Evolutionary conservation across 2,888 invertebrate species (phyloP).

Genomic region (Ochlodes sylvanus): DNA sequence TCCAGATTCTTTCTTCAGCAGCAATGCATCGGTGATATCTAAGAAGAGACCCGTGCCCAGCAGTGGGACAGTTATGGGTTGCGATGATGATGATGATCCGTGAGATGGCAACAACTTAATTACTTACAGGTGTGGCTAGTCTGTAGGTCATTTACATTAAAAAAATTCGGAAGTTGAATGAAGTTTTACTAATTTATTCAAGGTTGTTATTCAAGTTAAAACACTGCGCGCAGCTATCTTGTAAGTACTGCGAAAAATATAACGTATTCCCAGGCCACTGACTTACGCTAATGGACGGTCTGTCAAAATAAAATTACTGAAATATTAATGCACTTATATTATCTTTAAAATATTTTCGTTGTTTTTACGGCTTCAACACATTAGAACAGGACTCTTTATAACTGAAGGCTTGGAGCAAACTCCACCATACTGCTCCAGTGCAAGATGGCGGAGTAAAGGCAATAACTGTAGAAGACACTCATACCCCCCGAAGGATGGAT

Average conservation of each 20-base stretch:
- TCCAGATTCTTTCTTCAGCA: too few species aligned
- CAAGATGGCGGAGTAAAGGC: too few species aligned
- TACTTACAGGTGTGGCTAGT: too few species aligned
- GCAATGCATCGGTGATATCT: too few species aligned
- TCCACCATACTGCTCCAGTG: neutral
- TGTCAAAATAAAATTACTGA: neutral
- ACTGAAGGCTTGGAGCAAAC: too few species aligned
- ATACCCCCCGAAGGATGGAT: too few species aligned
- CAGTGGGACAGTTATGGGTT: too few species aligned
- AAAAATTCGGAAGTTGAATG: neutral
- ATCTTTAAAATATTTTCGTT: neutral
- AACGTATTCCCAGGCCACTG: conserved; percentile 6
- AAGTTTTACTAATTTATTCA: conserved; percentile 1
- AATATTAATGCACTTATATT: conserved; percentile 4
- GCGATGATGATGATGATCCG: too few species aligned
- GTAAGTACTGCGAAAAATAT: neutral
- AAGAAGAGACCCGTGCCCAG: too few species aligned
- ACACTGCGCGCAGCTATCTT: neutral
- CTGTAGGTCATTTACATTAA: neutral
- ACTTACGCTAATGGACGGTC: conserved; percentile 3
- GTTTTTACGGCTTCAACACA: neutral
- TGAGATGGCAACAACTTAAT: too few species aligned
- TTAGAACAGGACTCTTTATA: neutral
- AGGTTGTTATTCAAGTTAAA: neutral
- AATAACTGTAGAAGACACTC: too few species aligned